A percentile compares a stretch with the other conserved stretches of the same genome.
These are phyloP conservation scores for Desmophyllum pertusum DNA, from an alignment of 92 coral and sea anemone genomes.

Conservation along the genomic window DNA sequence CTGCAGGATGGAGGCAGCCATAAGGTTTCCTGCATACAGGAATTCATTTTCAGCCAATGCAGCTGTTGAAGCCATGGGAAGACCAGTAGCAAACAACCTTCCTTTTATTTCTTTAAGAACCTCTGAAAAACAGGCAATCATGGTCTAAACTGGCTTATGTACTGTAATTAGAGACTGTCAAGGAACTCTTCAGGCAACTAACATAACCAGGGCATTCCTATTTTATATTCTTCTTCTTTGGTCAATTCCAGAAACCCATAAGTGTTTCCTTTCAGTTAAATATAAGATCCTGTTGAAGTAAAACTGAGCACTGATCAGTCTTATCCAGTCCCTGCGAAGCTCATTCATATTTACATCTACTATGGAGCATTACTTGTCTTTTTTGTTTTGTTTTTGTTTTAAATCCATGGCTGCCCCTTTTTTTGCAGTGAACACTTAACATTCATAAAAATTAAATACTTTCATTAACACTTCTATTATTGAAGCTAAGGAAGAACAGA, in stretches of 20 bases:
- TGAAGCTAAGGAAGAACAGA: conserved; percentile 20
- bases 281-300: conserved; percentile 4
- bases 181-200: too few relatives aligned
- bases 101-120: conserved; percentile 46
- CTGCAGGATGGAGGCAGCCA: conserved; percentile 62
- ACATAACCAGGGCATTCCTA: not conserved
- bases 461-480: not conserved
- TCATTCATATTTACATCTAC: too few relatives aligned
- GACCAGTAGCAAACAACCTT: conserved; percentile 51
- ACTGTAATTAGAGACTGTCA: too few relatives aligned
- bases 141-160: too few relatives aligned
- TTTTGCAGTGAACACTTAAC: not conserved
- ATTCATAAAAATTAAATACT: not conserved
- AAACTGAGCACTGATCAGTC: conserved; percentile 1
- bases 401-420: conserved; percentile 5
- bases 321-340: too few relatives aligned
- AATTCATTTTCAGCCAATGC: conserved; percentile 63
- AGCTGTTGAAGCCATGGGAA: conserved; percentile 47
- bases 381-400: too few relatives aligned
- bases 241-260: not conserved
- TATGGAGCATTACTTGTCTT: too few relatives aligned
- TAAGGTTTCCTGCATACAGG: conserved; percentile 56
- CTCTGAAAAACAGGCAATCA: too few relatives aligned
- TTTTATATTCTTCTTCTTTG: not conserved
- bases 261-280: conserved; percentile 1